Conservation (phyloP, 2,113 vertebrate genomes). For the Gymnorhina tibicen region DNA sequence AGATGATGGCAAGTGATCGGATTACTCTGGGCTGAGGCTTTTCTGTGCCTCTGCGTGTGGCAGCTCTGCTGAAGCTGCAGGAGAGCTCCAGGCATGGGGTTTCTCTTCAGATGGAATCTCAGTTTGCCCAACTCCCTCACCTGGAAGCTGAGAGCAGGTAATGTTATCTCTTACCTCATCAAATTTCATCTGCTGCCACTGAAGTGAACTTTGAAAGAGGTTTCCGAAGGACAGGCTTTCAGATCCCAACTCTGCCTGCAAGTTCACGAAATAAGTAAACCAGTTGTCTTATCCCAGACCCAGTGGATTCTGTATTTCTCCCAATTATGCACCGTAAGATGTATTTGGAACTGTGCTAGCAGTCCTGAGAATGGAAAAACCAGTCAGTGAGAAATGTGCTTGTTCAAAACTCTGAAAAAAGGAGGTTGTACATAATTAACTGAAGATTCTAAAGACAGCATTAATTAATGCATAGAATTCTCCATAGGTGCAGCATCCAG, state of each 20-base stretch:
- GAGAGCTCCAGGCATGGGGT: neutral
- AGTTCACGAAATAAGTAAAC: neutral
- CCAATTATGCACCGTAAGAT: neutral
- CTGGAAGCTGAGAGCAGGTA: slow-evolving; percentile 1
- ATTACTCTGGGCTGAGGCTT: slow-evolving; percentile 1
- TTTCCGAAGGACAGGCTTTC: neutral
- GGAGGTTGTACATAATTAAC: slow-evolving; percentile 14
- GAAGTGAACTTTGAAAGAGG: neutral
- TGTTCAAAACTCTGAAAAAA: neutral
- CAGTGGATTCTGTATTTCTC: neutral
- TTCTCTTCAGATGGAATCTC: slow-evolving; percentile 6
- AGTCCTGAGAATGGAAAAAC: neutral
- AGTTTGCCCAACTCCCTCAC: slow-evolving; percentile 2
- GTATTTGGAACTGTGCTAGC: neutral
- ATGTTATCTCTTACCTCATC: slow-evolving; percentile 20
- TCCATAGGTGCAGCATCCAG: neutral
- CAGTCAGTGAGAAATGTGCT: neutral
- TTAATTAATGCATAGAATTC: slow-evolving; percentile 27
- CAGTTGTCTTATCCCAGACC: neutral
- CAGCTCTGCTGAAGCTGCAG: neutral
- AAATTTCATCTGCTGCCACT: neutral
- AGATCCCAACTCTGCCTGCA: neutral
- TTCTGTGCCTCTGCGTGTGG: neutral
- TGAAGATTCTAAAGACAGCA: neutral
- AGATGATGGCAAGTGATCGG: neutral